Evolutionary conservation across 2,113 vertebrate genomes (phyloP).

Genomic region (Leptodactylus fuscus): DNA sequence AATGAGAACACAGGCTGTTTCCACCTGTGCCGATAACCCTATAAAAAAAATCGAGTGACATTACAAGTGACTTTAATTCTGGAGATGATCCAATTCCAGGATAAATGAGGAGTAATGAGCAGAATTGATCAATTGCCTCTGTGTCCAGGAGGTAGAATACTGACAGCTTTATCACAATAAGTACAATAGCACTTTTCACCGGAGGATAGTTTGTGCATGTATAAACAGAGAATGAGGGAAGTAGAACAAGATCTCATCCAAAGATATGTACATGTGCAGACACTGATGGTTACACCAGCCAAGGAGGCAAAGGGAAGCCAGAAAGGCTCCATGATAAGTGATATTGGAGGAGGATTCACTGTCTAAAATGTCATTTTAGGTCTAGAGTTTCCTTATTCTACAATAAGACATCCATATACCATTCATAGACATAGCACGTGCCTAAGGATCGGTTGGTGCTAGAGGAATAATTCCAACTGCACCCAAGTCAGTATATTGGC

Average conservation of each 20-base stretch:
- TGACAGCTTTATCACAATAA: conserved; percentile 48
- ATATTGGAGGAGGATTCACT: not conserved
- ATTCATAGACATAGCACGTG: no score
- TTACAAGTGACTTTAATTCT: conserved; percentile 21
- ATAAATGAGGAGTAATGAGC: conserved; percentile 33
- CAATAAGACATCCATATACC: no score
- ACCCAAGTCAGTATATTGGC: no score
- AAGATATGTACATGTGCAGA: not conserved
- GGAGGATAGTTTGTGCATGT: conserved; percentile 5
- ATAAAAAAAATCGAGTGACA: conserved; percentile 25
- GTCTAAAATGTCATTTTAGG: no score
- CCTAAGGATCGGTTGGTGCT: no score
- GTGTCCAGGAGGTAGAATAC: conserved; percentile 30
- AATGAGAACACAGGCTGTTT: conserved; percentile 32
- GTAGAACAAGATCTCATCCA: conserved; percentile 35
- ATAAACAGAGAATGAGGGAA: conserved; percentile 21
- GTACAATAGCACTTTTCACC: conserved; percentile 37
- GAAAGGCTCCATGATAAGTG: not conserved
- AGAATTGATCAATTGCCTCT: conserved; percentile 30
- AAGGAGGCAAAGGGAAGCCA: not conserved
- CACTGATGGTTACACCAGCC: not conserved
- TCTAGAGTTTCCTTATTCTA: no score
- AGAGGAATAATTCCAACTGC: no score
- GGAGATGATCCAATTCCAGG: conserved; percentile 23
- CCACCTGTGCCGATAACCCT: not conserved